Percentiles rank a stretch among this genome's conserved stretches.
phyloP scores from a whole-genome alignment of 2,888 invertebrate species.

The Tethea ocularis region DNA sequence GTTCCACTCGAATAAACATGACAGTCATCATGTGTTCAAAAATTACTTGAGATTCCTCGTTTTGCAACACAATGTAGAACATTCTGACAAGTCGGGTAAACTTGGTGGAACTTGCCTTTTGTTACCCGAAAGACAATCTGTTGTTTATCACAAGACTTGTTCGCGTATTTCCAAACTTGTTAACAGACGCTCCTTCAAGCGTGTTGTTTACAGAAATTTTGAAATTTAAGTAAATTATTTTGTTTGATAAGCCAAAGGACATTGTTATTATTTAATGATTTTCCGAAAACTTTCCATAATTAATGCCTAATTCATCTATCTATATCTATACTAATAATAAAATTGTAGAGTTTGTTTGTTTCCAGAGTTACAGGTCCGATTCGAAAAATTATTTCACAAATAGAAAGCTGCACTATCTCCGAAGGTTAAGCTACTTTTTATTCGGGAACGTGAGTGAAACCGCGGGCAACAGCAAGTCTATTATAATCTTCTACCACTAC shows the following conservation, averaged over 20 bases:
- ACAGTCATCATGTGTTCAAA: background rate
- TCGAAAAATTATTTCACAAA: too few relatives aligned
- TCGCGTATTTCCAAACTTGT: slow-evolving; percentile 37
- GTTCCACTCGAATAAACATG: background rate
- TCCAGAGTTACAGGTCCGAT: too few relatives aligned
- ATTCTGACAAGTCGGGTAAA: slow-evolving; percentile 14
- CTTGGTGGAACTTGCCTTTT: slow-evolving; percentile 26
- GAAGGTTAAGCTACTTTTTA: too few relatives aligned
- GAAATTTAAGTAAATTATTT: background rate
- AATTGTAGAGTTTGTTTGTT: too few relatives aligned
- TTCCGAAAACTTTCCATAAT: too few relatives aligned
- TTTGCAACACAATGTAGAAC: slow-evolving; percentile 11
- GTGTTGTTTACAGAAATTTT: slow-evolving; percentile 9
- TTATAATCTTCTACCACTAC: too few relatives aligned
- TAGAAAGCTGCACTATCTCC: too few relatives aligned
- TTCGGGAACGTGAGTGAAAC: too few relatives aligned
- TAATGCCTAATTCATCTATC: too few relatives aligned
- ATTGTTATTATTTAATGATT: background rate
- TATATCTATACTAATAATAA: too few relatives aligned
- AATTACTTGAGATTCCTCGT: background rate
- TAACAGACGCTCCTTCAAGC: slow-evolving; percentile 29
- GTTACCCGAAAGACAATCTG: slow-evolving; percentile 29
- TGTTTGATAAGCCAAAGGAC: background rate
- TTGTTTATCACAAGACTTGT: slow-evolving; percentile 31
- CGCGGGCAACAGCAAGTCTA: too few relatives aligned